Evolutionary conservation across 2,888 invertebrate species (phyloP).

Genomic region (Oscheius sp.): DNA sequence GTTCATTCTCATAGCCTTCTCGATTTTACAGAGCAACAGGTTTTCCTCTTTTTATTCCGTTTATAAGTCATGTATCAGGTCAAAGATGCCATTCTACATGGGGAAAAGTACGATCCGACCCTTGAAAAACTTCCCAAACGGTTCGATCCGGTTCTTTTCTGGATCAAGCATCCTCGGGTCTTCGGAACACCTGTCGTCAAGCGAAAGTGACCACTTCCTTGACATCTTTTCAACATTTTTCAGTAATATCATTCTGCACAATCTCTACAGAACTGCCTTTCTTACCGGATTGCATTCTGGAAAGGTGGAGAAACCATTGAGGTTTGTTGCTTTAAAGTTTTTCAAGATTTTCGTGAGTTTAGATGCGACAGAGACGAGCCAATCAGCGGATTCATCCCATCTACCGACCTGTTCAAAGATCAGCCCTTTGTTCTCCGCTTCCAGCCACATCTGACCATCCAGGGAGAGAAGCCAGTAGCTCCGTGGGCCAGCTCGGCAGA

Average conservation of each 20-base stretch:
- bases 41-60: background rate
- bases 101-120: slow-evolving; percentile 69
- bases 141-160: slow-evolving; percentile 72
- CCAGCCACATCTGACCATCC: slow-evolving; percentile 68
- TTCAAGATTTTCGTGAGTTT: too few relatives aligned
- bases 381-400: slow-evolving; percentile 52
- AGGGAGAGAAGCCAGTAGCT: slow-evolving; percentile 51
- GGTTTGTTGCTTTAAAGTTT: slow-evolving; percentile 38
- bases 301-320: slow-evolving; percentile 42
- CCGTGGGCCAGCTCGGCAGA: slow-evolving; percentile 48
- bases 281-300: slow-evolving; percentile 55
- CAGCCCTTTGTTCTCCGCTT: slow-evolving; percentile 66
- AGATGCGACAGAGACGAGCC: slow-evolving; percentile 56
- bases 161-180: slow-evolving; percentile 62
- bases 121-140: slow-evolving; percentile 64
- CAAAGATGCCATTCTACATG: slow-evolving; percentile 67
- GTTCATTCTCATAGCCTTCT: slow-evolving; percentile 44
- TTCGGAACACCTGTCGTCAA: slow-evolving; percentile 69
- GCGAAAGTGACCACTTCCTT: slow-evolving; percentile 56
- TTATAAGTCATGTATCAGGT: slow-evolving; percentile 41
- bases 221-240: slow-evolving; percentile 37
- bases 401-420: slow-evolving; percentile 48
- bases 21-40: slow-evolving; percentile 54
- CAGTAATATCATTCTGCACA: slow-evolving; percentile 70
- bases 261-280: slow-evolving; percentile 62